Percentiles rank a stretch among this genome's conserved stretches.
Evolutionary conservation across 2,797 vertebrate genomes (phyloP).

Genomic region (Erpetoichthys calabaricus): DNA sequence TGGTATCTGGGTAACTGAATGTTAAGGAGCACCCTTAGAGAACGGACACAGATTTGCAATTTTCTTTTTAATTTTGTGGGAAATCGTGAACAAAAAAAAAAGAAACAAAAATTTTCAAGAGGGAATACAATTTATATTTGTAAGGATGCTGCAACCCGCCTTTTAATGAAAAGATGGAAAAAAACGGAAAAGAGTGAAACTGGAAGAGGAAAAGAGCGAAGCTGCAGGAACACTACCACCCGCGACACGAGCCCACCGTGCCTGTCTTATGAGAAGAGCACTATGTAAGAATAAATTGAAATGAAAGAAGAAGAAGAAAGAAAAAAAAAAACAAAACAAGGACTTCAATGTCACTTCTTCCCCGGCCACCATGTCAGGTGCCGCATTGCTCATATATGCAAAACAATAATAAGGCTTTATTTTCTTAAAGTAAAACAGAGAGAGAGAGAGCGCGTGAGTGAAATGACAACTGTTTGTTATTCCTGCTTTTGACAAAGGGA

Average conservation of each 20-base stretch:
- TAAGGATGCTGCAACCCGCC: constrained; percentile 27
- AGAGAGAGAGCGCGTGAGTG: too few species aligned
- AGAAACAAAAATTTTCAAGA: constrained; percentile 14
- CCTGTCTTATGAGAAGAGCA: too few species aligned
- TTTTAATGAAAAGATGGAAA: constrained; percentile 3
- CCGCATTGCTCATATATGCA: constrained; percentile 66
- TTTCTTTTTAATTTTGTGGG: constrained; percentile 6
- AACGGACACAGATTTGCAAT: constrained; percentile 23
- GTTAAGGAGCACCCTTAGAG: constrained; percentile 19
- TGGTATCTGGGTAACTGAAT: constrained; percentile 90
- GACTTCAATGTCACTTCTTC: constrained; percentile 19
- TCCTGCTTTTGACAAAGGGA: too few species aligned
- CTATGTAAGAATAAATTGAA: too few species aligned
- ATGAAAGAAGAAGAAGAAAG: constrained; percentile 5
- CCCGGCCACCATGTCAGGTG: constrained; percentile 43
- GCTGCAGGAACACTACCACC: constrained; percentile 16
- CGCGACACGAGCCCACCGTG: background rate
- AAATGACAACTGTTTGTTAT: too few species aligned
- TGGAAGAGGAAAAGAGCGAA: constrained; percentile 14
- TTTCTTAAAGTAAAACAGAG: constrained; percentile 28
- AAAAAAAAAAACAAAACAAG: constrained; percentile 27
- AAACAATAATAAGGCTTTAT: constrained; percentile 50
- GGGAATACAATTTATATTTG: constrained; percentile 24
- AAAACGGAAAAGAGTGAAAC: background rate
- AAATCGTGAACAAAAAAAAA: too few species aligned